Percentiles rank a stretch among this genome's conserved stretches.
Evolutionary conservation across 2,113 vertebrate species (phyloP).

Genomic region (Theristicus caerulescens): DNA sequence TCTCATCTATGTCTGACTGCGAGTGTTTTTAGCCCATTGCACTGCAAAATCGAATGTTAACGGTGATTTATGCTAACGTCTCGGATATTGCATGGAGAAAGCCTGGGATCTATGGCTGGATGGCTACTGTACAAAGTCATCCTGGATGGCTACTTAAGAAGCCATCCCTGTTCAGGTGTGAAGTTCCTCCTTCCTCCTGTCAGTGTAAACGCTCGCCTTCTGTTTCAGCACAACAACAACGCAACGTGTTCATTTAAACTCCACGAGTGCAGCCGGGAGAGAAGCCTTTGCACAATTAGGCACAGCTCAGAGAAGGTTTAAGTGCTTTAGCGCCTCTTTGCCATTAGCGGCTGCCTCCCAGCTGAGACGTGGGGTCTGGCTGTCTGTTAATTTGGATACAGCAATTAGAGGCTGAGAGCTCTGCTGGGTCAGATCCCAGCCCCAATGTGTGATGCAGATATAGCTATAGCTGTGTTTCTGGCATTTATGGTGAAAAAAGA

Average conservation of each 20-base stretch:
- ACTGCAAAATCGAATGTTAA: not conserved
- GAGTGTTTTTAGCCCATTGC: fast-evolving
- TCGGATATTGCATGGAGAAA: not conserved
- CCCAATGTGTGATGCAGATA: not conserved
- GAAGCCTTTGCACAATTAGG: not conserved
- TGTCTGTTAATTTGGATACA: constrained; percentile 10
- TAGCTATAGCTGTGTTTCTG: not conserved
- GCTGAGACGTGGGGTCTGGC: not conserved
- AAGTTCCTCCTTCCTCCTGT: not conserved
- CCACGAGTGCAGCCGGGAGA: fast-evolving
- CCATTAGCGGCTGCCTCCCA: not conserved
- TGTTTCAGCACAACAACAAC: not conserved
- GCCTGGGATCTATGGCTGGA: not conserved
- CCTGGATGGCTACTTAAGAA: not conserved
- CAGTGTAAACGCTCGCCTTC: not conserved
- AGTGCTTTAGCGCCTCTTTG: constrained; percentile 5
- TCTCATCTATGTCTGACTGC: not conserved
- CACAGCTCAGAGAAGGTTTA: not conserved
- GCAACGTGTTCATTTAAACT: not conserved
- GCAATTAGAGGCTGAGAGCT: constrained; percentile 8
- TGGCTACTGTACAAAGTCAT: fast-evolving
- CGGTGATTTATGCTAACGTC: not conserved
- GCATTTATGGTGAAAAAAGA: not conserved
- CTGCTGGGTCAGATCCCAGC: not conserved
- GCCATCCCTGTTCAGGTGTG: not conserved